Evolutionary conservation across 2,797 vertebrate species (phyloP), one percentile per base, ranked within the genome.

Genomic region (Aplochiton taeniatus): DNA sequence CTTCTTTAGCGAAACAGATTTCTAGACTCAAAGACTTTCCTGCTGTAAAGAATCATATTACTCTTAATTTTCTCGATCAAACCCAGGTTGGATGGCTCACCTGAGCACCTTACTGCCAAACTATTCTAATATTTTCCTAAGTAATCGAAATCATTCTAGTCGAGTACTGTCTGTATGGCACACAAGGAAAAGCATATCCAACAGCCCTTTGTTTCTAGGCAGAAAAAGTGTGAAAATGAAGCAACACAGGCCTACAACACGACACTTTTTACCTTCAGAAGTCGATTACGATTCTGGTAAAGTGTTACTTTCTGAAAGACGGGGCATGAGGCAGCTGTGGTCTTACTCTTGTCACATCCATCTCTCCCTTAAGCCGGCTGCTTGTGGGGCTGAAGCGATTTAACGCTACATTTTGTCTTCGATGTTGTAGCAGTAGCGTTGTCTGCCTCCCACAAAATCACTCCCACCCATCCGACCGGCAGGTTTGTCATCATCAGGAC

Each of bases 391-490:
- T 11, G n/a, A 45, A 10, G 49, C 16, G 4, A 63, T 62, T 61
- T 49, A 43, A 62, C 19, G 49, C n/a, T 20, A 31, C 59, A 61
- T 61, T 51, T 50, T 41, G 20, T 52, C n/a, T 18, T 53, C 44
- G 19, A 63, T 46, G 61, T 46, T 53, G 42, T 49, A 19, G 61
- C 11, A 11, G 49, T 11, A 63, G 8, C 49, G 0, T 13, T 31
- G 31, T 43, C 45, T 43, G 45, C 41, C 4, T 9, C 16, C 61
- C 31, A 41, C 10, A 31, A 17, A 16, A 31, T 2, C 31, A 31
- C 31, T 19, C 49, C 50, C 16, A 44, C 16, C 57, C 11, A 45
- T 58, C 57, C 17, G 5, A 12, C 10, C 43, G 42, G 31, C 31
- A 12, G 7, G 10, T 58, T 43, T 16, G 14, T 46, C 57, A 58